These are phyloP conservation scores for Oxyura jamaicensis DNA, from an alignment of 2,113 vertebrate genomes.

Conservation along the genomic window DNA sequence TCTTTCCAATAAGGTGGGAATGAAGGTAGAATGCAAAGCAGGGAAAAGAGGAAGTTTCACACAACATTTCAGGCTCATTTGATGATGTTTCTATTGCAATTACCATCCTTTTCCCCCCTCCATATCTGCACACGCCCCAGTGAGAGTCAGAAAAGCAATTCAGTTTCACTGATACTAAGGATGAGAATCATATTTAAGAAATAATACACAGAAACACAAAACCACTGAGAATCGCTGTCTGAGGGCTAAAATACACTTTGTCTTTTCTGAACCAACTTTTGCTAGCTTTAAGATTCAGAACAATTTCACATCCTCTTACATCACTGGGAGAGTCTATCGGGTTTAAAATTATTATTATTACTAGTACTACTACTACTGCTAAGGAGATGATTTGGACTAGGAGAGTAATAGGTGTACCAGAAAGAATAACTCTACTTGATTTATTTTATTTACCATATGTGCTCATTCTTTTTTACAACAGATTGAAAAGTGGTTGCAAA, in stretches of 20 bases:
- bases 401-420: background rate
- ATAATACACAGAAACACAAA: background rate
- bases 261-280: background rate
- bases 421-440: background rate
- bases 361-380: background rate
- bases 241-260: background rate
- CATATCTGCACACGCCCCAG: background rate
- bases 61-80: background rate
- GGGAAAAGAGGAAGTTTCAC: background rate
- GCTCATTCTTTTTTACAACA: background rate
- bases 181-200: background rate
- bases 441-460: background rate
- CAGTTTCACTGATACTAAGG: background rate
- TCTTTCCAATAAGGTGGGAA: background rate
- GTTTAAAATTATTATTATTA: background rate
- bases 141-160: background rate
- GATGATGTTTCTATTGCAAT: background rate
- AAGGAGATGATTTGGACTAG: background rate
- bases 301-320: background rate
- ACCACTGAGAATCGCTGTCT: background rate
- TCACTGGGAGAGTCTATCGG: background rate
- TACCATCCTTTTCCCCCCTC: background rate
- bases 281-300: background rate
- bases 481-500: background rate
- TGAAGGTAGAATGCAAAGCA: constrained; percentile 13